Conservation (phyloP, 64 coral and sea anemone species). For the Stichodactyla helianthus region DNA sequence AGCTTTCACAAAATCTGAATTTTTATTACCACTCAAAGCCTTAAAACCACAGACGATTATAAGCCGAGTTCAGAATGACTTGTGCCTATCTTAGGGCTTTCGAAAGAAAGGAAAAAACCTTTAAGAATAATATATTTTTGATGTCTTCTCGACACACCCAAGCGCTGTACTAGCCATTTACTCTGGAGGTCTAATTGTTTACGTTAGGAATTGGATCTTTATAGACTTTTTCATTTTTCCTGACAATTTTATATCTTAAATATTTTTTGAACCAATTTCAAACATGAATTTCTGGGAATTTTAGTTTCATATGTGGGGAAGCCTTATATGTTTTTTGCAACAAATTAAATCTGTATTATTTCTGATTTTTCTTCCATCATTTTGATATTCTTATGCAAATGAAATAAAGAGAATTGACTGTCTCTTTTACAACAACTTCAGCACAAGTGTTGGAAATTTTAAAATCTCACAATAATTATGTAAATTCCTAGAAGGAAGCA, state of each 20-base stretch:
- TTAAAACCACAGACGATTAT: not conserved
- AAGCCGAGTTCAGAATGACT: not conserved
- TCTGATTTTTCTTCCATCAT: not conserved
- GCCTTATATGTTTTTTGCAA: not conserved
- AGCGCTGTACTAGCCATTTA: not conserved
- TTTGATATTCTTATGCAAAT: not conserved
- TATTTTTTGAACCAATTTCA: not conserved
- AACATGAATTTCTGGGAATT: not conserved
- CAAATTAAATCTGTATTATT: not conserved
- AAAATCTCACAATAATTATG: not conserved
- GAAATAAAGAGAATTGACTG: not conserved
- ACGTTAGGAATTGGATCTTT: not conserved
- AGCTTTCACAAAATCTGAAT: not conserved
- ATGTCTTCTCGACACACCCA: not conserved
- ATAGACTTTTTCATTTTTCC: not conserved
- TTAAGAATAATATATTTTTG: not conserved
- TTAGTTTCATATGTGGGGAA: not conserved
- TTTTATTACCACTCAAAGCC: not conserved
- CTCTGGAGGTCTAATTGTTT: conserved; percentile 6
- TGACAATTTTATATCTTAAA: not conserved
- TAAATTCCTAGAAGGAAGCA: too few relatives aligned
- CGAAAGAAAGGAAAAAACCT: not conserved
- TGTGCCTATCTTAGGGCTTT: not conserved
- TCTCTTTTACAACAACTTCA: not conserved
- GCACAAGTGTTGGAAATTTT: not conserved